A percentile compares a stretch with the other conserved stretches of the same genome.
Conservation (phyloP, 2,797 vertebrate species). For the Eulemur albifrons region DNA sequence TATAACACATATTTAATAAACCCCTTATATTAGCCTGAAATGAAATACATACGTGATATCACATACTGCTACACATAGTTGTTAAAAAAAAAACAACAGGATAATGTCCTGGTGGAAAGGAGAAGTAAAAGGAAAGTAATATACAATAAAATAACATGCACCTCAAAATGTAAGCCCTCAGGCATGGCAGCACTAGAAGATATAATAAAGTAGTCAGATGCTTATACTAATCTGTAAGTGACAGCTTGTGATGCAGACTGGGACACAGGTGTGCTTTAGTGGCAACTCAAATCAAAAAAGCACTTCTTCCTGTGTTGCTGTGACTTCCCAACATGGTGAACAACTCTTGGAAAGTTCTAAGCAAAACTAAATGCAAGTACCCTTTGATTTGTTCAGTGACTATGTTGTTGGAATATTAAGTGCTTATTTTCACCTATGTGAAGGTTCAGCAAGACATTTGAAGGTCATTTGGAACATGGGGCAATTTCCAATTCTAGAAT, state of each 20-base stretch:
- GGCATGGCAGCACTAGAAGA: not conserved
- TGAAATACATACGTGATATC: slow-evolving; percentile 27
- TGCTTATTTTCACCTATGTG: not conserved
- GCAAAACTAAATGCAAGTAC: slow-evolving; percentile 8
- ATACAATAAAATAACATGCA: slow-evolving; percentile 21
- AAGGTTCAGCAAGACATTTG: not conserved
- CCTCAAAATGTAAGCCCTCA: not conserved
- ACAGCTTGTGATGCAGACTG: not conserved
- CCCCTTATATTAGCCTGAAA: not conserved
- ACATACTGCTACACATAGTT: not conserved
- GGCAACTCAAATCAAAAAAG: not conserved
- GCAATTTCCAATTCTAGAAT: slow-evolving; percentile 17
- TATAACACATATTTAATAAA: not conserved
- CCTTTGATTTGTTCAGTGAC: not conserved
- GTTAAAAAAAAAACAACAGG: not conserved
- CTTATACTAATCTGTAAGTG: slow-evolving; percentile 7
- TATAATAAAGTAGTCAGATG: slow-evolving; percentile 12
- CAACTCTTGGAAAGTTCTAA: slow-evolving; percentile 21
- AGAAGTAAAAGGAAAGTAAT: slow-evolving; percentile 34
- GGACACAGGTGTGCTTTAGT: not conserved
- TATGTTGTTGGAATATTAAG: not conserved
- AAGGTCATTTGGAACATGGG: not conserved
- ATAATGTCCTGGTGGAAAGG: not conserved
- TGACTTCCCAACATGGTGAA: not conserved
- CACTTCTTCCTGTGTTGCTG: not conserved